Conservation (phyloP, 2,888 invertebrate species). For the Netelia virgata region DNA sequence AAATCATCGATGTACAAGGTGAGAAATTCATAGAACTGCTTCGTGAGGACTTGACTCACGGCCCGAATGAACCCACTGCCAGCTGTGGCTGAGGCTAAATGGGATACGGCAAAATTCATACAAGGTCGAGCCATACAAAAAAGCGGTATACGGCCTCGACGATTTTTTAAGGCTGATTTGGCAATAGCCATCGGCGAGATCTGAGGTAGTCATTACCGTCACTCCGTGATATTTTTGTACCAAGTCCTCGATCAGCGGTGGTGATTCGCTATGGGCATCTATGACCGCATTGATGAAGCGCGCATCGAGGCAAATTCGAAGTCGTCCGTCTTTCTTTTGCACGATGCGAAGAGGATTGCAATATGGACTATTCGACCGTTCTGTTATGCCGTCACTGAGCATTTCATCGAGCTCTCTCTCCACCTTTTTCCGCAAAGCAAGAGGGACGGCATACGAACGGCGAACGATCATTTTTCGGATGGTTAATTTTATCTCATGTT, state of each 20-base stretch:
- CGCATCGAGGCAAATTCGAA: constrained; percentile 78
- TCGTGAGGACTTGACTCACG: constrained; percentile 70
- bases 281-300: constrained; percentile 75
- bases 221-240: constrained; percentile 63
- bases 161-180: constrained; percentile 63
- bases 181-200: constrained; percentile 74
- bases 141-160: constrained; percentile 61
- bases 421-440: constrained; percentile 71
- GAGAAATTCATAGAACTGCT: constrained; percentile 71
- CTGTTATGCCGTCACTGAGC: constrained; percentile 74
- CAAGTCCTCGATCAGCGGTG: constrained; percentile 67
- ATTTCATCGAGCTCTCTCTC: constrained; percentile 73
- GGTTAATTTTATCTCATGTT: constrained; percentile 70
- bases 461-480: constrained; percentile 68
- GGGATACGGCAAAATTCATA: constrained; percentile 73
- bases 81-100: constrained; percentile 75
- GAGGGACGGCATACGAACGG: constrained; percentile 71
- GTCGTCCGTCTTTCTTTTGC: constrained; percentile 75
- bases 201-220: constrained; percentile 66
- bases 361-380: constrained; percentile 73
- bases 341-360: constrained; percentile 77
- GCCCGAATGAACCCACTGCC: constrained; percentile 71
- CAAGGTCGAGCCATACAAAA: constrained; percentile 57
- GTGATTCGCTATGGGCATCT: constrained; percentile 73
- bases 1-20: constrained; percentile 78